A percentile compares a stretch with the other conserved stretches of the same genome.
phyloP scores from a whole-genome alignment of 1,140 invertebrate genomes.

The Drosophila kikkawai region DNA sequence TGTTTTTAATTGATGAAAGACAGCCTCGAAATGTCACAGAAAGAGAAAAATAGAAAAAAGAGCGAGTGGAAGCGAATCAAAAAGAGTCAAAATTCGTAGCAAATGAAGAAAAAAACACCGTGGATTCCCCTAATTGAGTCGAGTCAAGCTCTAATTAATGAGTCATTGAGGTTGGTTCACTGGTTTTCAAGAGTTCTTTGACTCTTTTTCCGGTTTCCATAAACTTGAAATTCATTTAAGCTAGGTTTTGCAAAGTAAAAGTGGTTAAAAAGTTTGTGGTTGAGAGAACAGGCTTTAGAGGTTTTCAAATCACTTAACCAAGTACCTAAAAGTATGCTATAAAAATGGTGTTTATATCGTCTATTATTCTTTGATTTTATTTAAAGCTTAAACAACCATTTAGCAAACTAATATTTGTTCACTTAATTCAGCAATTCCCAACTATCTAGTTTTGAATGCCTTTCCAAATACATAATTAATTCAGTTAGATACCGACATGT shows the following conservation, averaged over 20 bases:
- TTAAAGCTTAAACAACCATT: not conserved
- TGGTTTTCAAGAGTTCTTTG: not conserved
- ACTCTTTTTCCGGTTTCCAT: not conserved
- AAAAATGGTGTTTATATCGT: not conserved
- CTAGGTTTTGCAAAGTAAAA: not conserved
- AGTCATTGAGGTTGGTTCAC: conserved; percentile 21
- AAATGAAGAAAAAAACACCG: conserved; percentile 11
- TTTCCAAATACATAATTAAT: conserved; percentile 37
- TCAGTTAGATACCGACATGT: conserved; percentile 24
- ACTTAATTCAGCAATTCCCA: not conserved
- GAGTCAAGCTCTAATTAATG: conserved; percentile 40
- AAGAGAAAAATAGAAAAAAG: not conserved
- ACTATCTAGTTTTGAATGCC: conserved; percentile 11
- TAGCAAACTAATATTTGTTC: not conserved
- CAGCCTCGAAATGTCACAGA: conserved; percentile 16
- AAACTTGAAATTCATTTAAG: not conserved
- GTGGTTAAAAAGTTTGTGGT: not conserved
- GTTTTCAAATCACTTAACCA: not conserved
- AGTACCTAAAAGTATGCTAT: not conserved
- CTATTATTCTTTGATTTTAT: not conserved
- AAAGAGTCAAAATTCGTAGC: conserved; percentile 19
- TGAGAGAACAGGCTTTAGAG: too few relatives aligned
- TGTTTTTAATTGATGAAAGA: conserved; percentile 10
- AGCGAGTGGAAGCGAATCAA: conserved; percentile 13
- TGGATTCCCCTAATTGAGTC: conserved; percentile 35